Base-by-base conservation (phyloP, 1,140 invertebrate genomes). In the Calycopis cecrops region DNA sequence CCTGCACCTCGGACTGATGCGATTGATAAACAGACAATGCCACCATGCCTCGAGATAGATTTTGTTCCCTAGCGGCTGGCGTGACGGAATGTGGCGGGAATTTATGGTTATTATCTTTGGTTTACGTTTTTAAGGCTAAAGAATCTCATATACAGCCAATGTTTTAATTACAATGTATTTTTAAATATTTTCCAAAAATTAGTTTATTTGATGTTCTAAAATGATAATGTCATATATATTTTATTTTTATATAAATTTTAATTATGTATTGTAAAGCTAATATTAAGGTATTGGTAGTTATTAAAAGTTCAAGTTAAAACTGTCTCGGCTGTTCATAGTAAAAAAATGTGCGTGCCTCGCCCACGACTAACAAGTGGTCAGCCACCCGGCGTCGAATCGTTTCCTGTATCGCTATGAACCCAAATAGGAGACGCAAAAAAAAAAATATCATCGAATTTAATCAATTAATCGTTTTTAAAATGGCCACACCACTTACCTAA, bases 401-500 rank as follows among this genome's bases (percentile, higher is more conserved):
- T 38, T 38, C 37, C 37, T 38, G 11, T 38, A 38, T 6, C 11
- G 12, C n/a, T 33, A 49, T 33, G 11, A 48, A 48, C 16, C 33
- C 33, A 21, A 33, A 33, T 11, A 49, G 48, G 16, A 48, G 4
- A 28, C 11, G 6, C 4, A 33, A 49, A 48, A 28, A 28, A 28
- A 3, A 28, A 28, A 28, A 3, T 6, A 28, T 28, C 21, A 28
- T 28, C 21, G 6, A 28, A 28, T 6, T 28, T 28, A 28, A 28
- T 28, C 17, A 21, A 47, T 10, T 47, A 47, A 47, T 21, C 16
- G 9, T 16, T 11, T 21, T 17, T 17, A 18, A 18, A 47, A 14
- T 47, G 10, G 21, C 44, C 50, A 48, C 38, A 33, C 53, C 12
- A 50, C 67, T 66, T 59, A 73, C 71, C 70, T 52, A 65, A 54